phyloP scores from a whole-genome alignment of 2,113 vertebrate species.

The Xenopus laevis region DNA sequence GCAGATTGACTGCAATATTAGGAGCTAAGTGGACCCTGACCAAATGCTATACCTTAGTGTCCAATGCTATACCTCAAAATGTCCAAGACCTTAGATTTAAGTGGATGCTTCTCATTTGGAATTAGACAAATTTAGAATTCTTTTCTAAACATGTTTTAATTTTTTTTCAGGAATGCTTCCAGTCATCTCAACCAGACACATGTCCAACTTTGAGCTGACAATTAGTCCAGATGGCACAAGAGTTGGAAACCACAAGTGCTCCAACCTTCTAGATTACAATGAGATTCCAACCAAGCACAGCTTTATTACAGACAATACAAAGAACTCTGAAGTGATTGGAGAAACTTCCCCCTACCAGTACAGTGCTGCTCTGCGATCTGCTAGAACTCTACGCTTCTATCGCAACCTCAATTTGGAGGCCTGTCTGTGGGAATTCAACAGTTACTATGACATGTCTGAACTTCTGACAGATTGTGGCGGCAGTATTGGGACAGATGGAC shows the following conservation, averaged over 20 bases:
- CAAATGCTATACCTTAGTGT: too few relatives aligned
- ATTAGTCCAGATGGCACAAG: slow-evolving; percentile 74
- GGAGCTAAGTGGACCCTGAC: too few relatives aligned
- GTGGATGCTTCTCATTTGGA: too few relatives aligned
- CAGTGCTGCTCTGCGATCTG: slow-evolving; percentile 58
- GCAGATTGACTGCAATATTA: too few relatives aligned
- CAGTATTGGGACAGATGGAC: slow-evolving; percentile 69
- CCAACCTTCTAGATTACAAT: slow-evolving; percentile 77
- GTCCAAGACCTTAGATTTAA: too few relatives aligned
- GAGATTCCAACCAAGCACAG: slow-evolving; percentile 75
- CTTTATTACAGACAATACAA: slow-evolving; percentile 71
- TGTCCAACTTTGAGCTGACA: slow-evolving; percentile 78
- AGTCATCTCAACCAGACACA: slow-evolving; percentile 70
- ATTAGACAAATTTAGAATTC: too few relatives aligned
- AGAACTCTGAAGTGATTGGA: slow-evolving; percentile 70
- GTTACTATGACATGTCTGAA: slow-evolving; percentile 70
- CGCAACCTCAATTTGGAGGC: slow-evolving; percentile 73
- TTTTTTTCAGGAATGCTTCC: slow-evolving; percentile 71
- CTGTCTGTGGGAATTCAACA: slow-evolving; percentile 74
- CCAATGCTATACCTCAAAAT: too few relatives aligned
- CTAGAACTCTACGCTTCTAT: slow-evolving; percentile 71
- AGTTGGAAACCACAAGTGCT: slow-evolving; percentile 78
- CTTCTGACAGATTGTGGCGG: slow-evolving; percentile 69
- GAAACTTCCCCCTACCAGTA: slow-evolving; percentile 74
- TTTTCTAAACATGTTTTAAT: too few relatives aligned